Percentiles rank a stretch among this genome's conserved stretches.
Conservation (phyloP, 1,140 invertebrate species). For the Popillia japonica region DNA sequence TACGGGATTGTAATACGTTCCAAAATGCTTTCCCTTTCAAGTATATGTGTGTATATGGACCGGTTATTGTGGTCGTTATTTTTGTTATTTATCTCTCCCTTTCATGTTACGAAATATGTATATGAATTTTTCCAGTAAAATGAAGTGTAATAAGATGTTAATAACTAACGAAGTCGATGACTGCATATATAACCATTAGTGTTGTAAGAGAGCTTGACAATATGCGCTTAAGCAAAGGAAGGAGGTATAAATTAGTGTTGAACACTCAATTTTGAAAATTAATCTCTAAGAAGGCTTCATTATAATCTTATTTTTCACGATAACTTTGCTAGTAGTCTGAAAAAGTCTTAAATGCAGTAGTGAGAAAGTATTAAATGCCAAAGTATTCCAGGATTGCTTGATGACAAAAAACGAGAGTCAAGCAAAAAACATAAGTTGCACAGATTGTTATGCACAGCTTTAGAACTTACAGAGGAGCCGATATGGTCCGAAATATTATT, state of each 20-base stretch:
- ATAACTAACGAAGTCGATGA: background rate
- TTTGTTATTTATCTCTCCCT: background rate
- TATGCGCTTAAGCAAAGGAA: background rate
- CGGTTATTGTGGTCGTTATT: constrained; percentile 1
- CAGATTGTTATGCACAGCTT: too few species aligned
- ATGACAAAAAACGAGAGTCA: too few species aligned
- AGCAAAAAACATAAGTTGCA: too few species aligned
- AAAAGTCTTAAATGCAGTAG: too few species aligned
- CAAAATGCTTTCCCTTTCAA: background rate
- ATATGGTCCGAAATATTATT: too few species aligned
- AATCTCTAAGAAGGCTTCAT: too few species aligned
- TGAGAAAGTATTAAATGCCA: too few species aligned
- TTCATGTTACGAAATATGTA: background rate
- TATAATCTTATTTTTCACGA: too few species aligned
- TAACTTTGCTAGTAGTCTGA: too few species aligned
- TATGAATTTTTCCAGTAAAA: background rate
- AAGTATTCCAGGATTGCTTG: too few species aligned
- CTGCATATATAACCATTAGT: background rate
- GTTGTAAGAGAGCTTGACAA: background rate
- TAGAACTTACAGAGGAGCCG: too few species aligned
- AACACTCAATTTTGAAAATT: too few species aligned
- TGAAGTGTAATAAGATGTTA: background rate
- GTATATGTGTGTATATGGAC: background rate
- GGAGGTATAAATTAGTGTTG: background rate
- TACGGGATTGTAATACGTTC: background rate